Evolutionary conservation across 2,113 vertebrate genomes (phyloP).

Genomic region (Crotalus viridis): DNA sequence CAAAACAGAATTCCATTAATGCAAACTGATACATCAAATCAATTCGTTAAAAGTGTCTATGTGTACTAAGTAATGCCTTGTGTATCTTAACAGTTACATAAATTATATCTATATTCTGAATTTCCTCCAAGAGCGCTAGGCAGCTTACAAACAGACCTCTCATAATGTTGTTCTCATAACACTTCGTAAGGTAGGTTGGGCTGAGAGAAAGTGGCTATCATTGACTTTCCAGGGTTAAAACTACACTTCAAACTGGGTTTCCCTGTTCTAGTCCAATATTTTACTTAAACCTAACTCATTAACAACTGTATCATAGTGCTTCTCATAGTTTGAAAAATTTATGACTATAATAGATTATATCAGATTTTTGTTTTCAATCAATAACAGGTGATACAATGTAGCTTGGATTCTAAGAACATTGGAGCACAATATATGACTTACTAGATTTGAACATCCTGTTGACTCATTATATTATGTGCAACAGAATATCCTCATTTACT

Average conservation of each 20-base stretch:
- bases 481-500: neutral
- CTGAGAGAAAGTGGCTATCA: neutral
- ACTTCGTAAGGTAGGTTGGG: neutral
- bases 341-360: conserved; percentile 2
- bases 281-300: neutral
- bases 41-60: neutral
- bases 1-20: neutral
- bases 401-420: neutral
- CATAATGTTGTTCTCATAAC: neutral
- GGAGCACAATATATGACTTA: neutral
- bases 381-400: neutral
- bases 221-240: neutral
- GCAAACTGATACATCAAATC: neutral
- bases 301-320: neutral
- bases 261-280: neutral
- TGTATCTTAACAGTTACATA: neutral
- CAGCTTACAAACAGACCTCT: neutral
- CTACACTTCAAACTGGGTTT: neutral
- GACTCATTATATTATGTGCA: neutral
- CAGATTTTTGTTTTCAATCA: neutral
- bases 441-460: neutral
- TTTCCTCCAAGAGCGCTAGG: neutral
- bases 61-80: conserved; percentile 14
- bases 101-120: neutral
- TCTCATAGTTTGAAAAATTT: conserved; percentile 10